These are phyloP conservation scores for Mungos mungo DNA, from an alignment of 2,113 vertebrate genomes.

Conservation along the genomic window DNA sequence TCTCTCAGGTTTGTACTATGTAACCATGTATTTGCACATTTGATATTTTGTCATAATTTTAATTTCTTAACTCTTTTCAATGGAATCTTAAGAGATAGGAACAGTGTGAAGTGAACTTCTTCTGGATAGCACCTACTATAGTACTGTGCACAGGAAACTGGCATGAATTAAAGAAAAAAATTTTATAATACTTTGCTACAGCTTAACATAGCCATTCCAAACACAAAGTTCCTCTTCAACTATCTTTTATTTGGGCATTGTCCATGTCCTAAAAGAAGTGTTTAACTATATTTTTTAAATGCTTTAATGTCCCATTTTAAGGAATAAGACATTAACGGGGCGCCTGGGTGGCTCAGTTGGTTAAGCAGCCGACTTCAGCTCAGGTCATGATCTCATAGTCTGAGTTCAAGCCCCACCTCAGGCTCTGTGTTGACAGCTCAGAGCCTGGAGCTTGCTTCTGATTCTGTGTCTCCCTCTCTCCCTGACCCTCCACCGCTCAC, in stretches of 20 bases:
- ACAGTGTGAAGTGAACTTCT: not conserved
- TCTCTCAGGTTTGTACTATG: not conserved
- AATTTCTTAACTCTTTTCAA: conserved; percentile 9
- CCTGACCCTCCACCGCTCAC: too few species aligned
- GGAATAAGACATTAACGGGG: not conserved
- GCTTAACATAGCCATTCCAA: not conserved
- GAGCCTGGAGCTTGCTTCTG: too few species aligned
- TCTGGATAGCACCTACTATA: not conserved
- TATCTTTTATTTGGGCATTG: not conserved
- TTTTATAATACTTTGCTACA: not conserved
- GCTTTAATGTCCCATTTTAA: conserved; percentile 11
- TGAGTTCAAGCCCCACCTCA: too few species aligned
- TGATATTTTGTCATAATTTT: conserved; percentile 4
- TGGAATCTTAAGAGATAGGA: not conserved
- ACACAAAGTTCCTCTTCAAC: conserved; percentile 21
- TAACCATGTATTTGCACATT: not conserved
- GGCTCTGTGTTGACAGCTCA: too few species aligned
- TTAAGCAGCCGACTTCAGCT: too few species aligned
- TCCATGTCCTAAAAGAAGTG: conserved; percentile 17
- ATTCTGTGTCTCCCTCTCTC: too few species aligned
- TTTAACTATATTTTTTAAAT: not conserved
- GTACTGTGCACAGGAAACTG: not conserved
- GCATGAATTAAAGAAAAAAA: not conserved
- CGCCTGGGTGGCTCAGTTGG: too few species aligned
- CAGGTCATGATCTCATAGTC: too few species aligned